A percentile compares a stretch with the other conserved stretches of the same genome.
phyloP scores from a whole-genome alignment of 1,140 invertebrate species.

The Coptotermes formosanus region DNA sequence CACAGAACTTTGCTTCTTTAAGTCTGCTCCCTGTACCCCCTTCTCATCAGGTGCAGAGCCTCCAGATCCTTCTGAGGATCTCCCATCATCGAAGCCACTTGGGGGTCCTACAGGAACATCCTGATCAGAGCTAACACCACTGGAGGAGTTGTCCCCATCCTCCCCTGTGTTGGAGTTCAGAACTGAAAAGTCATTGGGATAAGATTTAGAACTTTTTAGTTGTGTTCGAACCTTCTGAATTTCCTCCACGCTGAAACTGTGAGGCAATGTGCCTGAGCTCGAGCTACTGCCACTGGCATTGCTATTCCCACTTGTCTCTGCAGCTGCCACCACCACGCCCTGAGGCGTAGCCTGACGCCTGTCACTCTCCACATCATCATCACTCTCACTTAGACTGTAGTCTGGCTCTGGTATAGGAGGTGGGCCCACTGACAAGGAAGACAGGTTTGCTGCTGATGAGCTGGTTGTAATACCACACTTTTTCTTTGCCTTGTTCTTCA shows the following conservation, averaged over 20 bases:
- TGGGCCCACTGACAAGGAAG: constrained; percentile 28
- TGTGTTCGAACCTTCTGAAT: constrained; percentile 81
- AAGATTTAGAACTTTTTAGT: constrained; percentile 80
- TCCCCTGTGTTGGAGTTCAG: constrained; percentile 52
- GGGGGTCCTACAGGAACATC: constrained; percentile 58
- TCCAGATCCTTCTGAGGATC: constrained; percentile 30
- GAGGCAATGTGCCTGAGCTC: constrained; percentile 71
- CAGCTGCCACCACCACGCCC: not conserved
- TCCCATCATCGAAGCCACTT: constrained; percentile 48
- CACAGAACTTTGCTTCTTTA: not conserved
- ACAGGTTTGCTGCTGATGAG: constrained; percentile 47
- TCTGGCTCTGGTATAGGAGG: constrained; percentile 82
- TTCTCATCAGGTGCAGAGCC: constrained; percentile 15
- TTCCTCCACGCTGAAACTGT: constrained; percentile 83
- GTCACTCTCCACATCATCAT: constrained; percentile 53
- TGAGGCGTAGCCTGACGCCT: not conserved
- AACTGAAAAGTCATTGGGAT: constrained; percentile 70
- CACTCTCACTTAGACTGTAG: constrained; percentile 79
- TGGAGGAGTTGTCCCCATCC: constrained; percentile 84
- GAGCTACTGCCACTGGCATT: constrained; percentile 55
- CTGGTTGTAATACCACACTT: constrained; percentile 47
- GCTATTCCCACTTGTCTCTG: constrained; percentile 24
- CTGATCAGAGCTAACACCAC: constrained; percentile 82
- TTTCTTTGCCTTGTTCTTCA: constrained; percentile 5
- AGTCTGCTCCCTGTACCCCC: not conserved